phyloP scores from a whole-genome alignment of 2,113 vertebrate species.

The Trinectes maculatus region DNA sequence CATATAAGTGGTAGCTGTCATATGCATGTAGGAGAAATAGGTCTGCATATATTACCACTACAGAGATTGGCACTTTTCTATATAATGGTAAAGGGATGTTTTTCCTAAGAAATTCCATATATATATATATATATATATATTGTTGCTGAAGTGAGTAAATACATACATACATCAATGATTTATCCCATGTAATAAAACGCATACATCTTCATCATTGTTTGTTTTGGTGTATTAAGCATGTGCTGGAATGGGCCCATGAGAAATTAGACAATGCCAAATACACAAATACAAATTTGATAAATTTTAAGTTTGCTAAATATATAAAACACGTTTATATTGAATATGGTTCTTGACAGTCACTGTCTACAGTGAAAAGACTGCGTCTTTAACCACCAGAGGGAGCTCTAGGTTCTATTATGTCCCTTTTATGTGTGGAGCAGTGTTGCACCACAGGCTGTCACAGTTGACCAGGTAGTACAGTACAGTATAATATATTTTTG shows the following conservation, averaged over 20 bases:
- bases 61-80: background rate
- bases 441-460: background rate
- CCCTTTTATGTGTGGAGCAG: background rate
- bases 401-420: background rate
- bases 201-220: background rate
- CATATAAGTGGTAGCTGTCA: slow-evolving; percentile 38
- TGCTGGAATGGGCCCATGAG: background rate
- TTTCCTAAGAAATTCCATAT: background rate
- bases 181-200: background rate
- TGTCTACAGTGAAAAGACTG: background rate
- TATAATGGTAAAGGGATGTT: background rate
- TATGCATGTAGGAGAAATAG: slow-evolving; percentile 13
- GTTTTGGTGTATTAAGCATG: background rate
- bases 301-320: background rate
- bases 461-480: background rate
- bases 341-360: too few species aligned
- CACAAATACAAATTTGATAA: background rate
- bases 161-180: background rate
- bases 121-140: background rate
- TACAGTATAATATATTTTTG: background rate
- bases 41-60: slow-evolving; percentile 19
- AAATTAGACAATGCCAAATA: background rate
- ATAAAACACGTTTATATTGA: background rate
- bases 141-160: background rate
- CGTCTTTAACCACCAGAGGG: slow-evolving; percentile 40